Evolutionary conservation across 2,113 vertebrate species (phyloP).

Genomic region (Brachionichthys hirsutus): DNA sequence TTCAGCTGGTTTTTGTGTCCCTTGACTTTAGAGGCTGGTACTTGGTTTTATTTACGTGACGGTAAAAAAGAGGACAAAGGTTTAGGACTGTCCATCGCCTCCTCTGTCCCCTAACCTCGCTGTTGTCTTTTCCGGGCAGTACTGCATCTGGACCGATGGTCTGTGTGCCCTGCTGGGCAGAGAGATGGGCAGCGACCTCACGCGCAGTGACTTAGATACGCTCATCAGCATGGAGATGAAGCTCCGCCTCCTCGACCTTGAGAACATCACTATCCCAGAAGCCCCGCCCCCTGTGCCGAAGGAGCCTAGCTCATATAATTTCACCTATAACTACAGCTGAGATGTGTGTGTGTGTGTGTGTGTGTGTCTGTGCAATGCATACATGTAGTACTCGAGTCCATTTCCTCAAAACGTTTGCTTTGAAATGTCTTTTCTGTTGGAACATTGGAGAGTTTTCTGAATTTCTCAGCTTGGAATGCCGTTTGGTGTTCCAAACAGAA

Average conservation of each 20-base stretch:
- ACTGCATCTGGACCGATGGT: constrained; percentile 97
- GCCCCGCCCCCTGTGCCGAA: constrained; percentile 92
- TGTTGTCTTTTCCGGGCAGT: constrained; percentile 72
- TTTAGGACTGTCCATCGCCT: too few relatives aligned
- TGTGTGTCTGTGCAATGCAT: constrained; percentile 22
- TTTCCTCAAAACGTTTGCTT: constrained; percentile 7
- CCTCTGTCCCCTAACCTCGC: too few relatives aligned
- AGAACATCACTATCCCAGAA: constrained; percentile 95
- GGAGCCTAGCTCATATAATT: constrained; percentile 98
- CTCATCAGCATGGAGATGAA: constrained; percentile 99
- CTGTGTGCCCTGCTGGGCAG: constrained; percentile 92
- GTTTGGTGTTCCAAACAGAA: neutral
- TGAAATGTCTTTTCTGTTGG: constrained; percentile 8
- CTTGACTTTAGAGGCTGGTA: neutral
- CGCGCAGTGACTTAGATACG: constrained; percentile 94
- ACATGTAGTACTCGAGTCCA: constrained; percentile 1
- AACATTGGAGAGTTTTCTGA: constrained; percentile 2
- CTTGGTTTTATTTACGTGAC: neutral
- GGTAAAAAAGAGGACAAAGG: too few relatives aligned
- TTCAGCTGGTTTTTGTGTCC: neutral
- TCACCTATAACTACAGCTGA: constrained; percentile 97
- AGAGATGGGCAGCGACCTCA: constrained; percentile 97
- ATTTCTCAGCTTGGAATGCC: constrained; percentile 10
- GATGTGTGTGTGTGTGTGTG: constrained; percentile 31
- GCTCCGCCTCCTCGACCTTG: constrained; percentile 93